Evolutionary conservation across 2,113 vertebrate species (phyloP).

Genomic region (Phodopus roborovskii): DNA sequence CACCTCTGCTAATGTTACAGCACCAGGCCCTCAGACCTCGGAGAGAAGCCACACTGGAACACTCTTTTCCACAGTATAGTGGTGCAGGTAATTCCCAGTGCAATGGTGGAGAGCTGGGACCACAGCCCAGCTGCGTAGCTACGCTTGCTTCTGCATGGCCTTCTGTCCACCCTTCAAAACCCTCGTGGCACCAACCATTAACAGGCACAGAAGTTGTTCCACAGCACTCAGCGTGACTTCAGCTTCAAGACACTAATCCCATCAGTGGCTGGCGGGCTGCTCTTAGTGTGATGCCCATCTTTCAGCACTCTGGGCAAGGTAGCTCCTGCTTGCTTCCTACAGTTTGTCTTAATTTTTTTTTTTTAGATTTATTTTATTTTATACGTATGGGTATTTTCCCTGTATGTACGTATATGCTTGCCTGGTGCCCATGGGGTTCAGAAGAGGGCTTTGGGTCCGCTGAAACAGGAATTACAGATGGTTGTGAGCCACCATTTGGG

Average conservation of each 20-base stretch:
- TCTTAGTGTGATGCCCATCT: background rate
- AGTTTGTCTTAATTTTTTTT: background rate
- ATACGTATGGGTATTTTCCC: background rate
- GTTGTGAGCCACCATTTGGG: background rate
- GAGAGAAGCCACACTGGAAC: background rate
- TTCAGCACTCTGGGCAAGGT: background rate
- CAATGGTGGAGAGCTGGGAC: background rate
- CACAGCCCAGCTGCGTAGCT: background rate
- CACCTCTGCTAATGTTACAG: accelerated
- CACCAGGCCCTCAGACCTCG: background rate
- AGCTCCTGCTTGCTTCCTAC: background rate
- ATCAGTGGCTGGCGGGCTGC: background rate
- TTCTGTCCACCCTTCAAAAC: background rate
- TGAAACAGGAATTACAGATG: background rate
- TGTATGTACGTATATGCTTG: background rate
- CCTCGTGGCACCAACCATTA: background rate
- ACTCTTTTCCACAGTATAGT: too few species aligned
- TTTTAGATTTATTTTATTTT: background rate
- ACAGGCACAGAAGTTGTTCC: background rate
- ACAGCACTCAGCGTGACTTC: background rate
- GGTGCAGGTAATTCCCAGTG: background rate
- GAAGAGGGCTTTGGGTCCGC: background rate
- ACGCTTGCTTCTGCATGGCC: background rate
- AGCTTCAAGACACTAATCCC: accelerated
- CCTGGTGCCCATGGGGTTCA: background rate